These are phyloP conservation scores for Neolamprologus falcicula DNA, from an alignment of 2,113 vertebrate genomes.

Conservation along the genomic window DNA sequence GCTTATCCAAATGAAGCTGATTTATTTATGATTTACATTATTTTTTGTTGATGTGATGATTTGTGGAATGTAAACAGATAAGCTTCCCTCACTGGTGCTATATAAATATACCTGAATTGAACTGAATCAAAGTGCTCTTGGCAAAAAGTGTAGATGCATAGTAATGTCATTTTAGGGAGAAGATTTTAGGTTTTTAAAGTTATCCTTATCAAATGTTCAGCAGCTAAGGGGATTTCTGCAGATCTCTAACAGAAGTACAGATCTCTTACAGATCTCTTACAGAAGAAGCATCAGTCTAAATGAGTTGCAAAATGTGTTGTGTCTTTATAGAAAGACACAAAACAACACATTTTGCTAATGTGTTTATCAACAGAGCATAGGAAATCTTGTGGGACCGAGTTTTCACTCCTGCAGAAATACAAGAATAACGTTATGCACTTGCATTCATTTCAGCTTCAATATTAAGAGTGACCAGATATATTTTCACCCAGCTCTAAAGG, in stretches of 20 bases:
- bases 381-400: neutral
- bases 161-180: neutral
- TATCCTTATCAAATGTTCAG: neutral
- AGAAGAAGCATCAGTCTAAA: neutral
- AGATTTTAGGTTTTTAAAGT: neutral
- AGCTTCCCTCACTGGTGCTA: neutral
- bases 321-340: neutral
- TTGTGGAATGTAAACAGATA: neutral
- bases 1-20: neutral
- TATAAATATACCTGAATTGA: neutral
- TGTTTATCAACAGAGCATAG: neutral
- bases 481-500: neutral
- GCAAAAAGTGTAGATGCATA: neutral
- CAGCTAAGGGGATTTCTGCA: neutral
- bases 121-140: neutral
- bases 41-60: neutral
- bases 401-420: neutral
- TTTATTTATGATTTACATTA: neutral
- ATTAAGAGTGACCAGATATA: neutral
- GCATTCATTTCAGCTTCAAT: neutral
- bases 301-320: neutral
- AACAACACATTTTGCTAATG: neutral
- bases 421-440: neutral
- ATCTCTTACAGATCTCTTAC: neutral
- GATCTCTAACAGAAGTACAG: neutral